Base-by-base conservation (phyloP, 2,888 invertebrate genomes). In the Mesorhabditis belari region DNA sequence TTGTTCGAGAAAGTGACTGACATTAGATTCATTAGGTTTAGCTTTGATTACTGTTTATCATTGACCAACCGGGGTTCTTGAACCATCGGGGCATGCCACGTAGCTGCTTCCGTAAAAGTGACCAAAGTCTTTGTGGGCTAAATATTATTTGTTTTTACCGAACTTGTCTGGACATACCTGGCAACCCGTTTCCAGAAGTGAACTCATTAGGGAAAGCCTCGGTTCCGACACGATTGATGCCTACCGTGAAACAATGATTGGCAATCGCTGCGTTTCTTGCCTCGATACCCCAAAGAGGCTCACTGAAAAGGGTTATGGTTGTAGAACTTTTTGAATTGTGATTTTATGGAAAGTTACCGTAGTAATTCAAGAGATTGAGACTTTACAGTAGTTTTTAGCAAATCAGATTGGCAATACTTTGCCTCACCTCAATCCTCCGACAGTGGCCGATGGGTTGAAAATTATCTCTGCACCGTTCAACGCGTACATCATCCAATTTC, bases 401-500 rank as follows among this genome's bases (percentile, higher is more conserved):
- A n/a, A n/a, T n/a, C n/a, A n/a, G n/a, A 17, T 49, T 49, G 2
- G 5, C 17, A 19, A 54, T 21, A 21, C 4, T 23, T 17, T 28
- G 52, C 26, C 25, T 21, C 78, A 90, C 89, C 72, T 87, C 12
- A 87, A 80, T 17, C 81, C 84, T 26, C 85, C 86, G 17, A 87
- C 85, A 29, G 98, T 96, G 1, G 96, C 98, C 6, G 92, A 90
- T 2, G 98, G 98, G 84, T 98, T 98, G 82, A 98, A 98, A 0
- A 98, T 95, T 50, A 98, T 91, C 85, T 98, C 95, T 0, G 98
- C 96, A 0, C 94, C 93, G 82, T 96, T 96, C 4, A 96, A 79
- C 0, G 90, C 93, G 83, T 92, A 96, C 90, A 92, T 92, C 83
- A 94, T 85, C 98, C 98, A 98, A 81, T 96, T 96, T 70, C 91